Evolutionary conservation across 1,140 invertebrate genomes (phyloP), one percentile per base, ranked within the genome.

Genomic region (Drosophila mojavensis): DNA sequence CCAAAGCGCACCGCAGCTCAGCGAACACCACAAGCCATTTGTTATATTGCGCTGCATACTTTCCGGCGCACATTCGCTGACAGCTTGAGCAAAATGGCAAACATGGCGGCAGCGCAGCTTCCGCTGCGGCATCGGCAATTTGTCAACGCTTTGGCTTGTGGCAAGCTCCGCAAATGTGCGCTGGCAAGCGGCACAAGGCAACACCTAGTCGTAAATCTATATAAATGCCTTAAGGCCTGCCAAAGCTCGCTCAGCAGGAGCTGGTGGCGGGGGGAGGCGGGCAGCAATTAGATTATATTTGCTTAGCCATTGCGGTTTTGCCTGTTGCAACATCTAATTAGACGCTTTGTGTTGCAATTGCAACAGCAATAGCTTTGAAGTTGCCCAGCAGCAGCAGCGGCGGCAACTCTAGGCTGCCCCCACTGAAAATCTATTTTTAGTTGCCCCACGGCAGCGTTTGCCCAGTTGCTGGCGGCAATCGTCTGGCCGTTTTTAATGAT

Each of bases 61-160:
- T 86, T 60, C 61, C 45, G 75, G 82, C 63, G 73, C 69, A 63
- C 48, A 75, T 65, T 59, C 81, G 78, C 67, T 81, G 82, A 86
- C 82, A 86, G 70, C 82, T 81, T 78, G 61, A 89, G 84, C 71
- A 89, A 81, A 89, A 84, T 78, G 78, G 84, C 84, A 88, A 88
- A 88, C 75, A 89, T 72, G 61, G 59, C 70, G 50, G 28, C 33
- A n/a, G 51, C 58, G 36, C 61, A 43, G 51, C 54, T 70, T 67
- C 62, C 59, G 62, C 47, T 47, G 47, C 36, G 48, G 62, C 51
- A 45, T 39, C 50, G 60, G 79, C 83, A 83, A 89, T 88, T 89
- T 86, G 83, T 86, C 83, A 88, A 83, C 66, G 83, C 71, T 77
- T 83, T 88, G 75, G 83, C 79, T 79, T 86, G 83, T 62, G 79